A percentile compares a stretch with the other conserved stretches of the same genome.
phyloP scores from a whole-genome alignment of 1,140 invertebrate species.

The Aphaenogaster ashmeadi region DNA sequence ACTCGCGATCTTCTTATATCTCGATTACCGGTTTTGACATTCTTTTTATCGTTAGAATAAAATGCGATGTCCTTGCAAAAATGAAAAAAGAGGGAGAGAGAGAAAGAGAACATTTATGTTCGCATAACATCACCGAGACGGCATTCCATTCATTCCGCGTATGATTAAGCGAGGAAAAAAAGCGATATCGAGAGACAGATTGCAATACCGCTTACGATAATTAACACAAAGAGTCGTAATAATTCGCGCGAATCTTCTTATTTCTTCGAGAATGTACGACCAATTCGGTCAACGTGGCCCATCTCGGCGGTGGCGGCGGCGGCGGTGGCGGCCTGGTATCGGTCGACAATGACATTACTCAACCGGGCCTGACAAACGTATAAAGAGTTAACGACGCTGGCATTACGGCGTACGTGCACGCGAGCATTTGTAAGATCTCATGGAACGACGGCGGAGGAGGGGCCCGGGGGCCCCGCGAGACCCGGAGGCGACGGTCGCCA shows the following conservation, averaged over 20 bases:
- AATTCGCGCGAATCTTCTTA: conserved; percentile 22
- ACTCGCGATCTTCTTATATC: background rate
- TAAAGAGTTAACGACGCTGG: conserved; percentile 79
- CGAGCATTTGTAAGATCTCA: conserved; percentile 77
- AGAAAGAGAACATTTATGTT: background rate
- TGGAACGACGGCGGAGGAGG: conserved; percentile 52
- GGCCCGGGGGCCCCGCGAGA: conserved; percentile 34
- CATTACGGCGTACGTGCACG: conserved; percentile 76
- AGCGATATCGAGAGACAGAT: background rate
- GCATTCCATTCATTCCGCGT: background rate
- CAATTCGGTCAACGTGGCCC: background rate
- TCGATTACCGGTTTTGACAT: background rate
- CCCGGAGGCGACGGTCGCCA: conserved; percentile 74
- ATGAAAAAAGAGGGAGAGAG: background rate
- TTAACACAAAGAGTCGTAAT: conserved; percentile 29
- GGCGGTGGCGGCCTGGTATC: conserved; percentile 43
- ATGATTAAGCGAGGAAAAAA: background rate
- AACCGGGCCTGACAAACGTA: conserved; percentile 79
- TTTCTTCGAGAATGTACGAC: conserved; percentile 7
- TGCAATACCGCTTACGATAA: background rate
- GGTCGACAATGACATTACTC: conserved; percentile 77
- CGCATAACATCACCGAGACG: background rate
- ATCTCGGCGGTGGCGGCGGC: background rate
- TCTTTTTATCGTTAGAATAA: background rate
- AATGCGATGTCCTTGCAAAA: background rate